Evolutionary conservation across 2,888 invertebrate species (phyloP), one percentile per base, ranked within the genome.

Genomic region (Leucophora obtusa): DNA sequence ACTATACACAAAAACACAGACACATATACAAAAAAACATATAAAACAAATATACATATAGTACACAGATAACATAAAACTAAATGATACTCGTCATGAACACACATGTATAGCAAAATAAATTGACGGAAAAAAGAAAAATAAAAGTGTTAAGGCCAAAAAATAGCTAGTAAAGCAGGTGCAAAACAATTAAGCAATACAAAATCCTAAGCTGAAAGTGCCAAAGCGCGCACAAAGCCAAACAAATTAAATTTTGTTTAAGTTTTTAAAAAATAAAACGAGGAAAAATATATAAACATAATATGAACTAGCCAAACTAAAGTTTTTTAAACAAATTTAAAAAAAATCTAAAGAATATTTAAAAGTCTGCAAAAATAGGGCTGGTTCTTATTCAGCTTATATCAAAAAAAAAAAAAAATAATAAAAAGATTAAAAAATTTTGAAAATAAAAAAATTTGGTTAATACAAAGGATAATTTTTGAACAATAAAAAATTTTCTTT

Each of bases 391-490:
- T 7, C 6, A 6, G 28, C 7, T 7, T 28, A 28, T 82, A 71
- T 28, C 38, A 66, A 71, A 66, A 79, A 35, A 60, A 47, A 50
- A 62, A 10, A 10, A 18, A 56, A 24, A 21, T n/a, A 47, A 60
- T 24, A 50, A 62, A 10, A 10, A 18, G 43, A 24, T n/a, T n/a
- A 47, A 33, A 17, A 51, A 71, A 81, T 70, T 79, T 82, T 65
- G 83, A 79, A 83, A 80, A 81, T 76, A 62, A 82, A 28, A 28
- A 33, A 43, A 74, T 54, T 70, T 70, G 70, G 84, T 83, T 85
- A 85, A 83, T 82, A 85, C 84, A 86, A 87, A 83, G 78, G 81
- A 84, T 82, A 62, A 28, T 70, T 81, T 81, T 77, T 65, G 77
- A 81, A 81, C 81, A 77, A 74, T 72, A 77, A 70, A 43, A 75